Base-by-base conservation (phyloP, 2,888 invertebrate genomes). In the Keiferia lycopersicella region DNA sequence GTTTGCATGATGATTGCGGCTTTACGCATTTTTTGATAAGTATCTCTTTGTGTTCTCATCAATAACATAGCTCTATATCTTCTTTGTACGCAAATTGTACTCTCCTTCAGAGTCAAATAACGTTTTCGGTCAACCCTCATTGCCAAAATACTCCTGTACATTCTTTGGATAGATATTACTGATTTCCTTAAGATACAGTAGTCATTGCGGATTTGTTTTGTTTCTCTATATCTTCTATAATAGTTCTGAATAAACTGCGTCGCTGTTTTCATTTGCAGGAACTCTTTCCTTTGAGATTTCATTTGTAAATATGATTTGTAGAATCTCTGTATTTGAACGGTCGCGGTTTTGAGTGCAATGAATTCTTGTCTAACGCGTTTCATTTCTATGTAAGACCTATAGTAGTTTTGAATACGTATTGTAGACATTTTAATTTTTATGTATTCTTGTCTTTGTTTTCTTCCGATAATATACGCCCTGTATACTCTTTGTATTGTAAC, bases 401-500 rank as follows among this genome's bases (percentile, higher is more conserved):
- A 87, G 69, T 83, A 84, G 22, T 72, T 82, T 64, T 89, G 89
- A 62, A 89, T 86, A 63, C 69, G 71, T 56, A 90, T 70, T 39
- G 86, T 82, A 0, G 91, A 82, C 0, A 73, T 77, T 80, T 70
- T 84, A 2, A 87, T 75, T 66, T 70, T 74, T n/a, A 82, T 57
- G 72, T 83, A 93, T 57, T 84, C 77, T 45, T 75, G 70, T 67
- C 85, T 80, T 65, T 88, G 77, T 61, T 71, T 74, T 71, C 77
- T 84, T 66, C 76, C 87, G 20, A 81, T 71, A 1, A 84, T 63
- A 68, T 77, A 82, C 0, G 85, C 82, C 71, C 79, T 82, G 66
- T 87, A 93, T 26, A 76, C 71, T 68, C 74, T 82, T 76, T 94
- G 93, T 51, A 94, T 86, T 2, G 79, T 69, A 0, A 84, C 66